Base-by-base conservation (phyloP, 2,888 invertebrate genomes). In the Flabesymbios commensalis region DNA sequence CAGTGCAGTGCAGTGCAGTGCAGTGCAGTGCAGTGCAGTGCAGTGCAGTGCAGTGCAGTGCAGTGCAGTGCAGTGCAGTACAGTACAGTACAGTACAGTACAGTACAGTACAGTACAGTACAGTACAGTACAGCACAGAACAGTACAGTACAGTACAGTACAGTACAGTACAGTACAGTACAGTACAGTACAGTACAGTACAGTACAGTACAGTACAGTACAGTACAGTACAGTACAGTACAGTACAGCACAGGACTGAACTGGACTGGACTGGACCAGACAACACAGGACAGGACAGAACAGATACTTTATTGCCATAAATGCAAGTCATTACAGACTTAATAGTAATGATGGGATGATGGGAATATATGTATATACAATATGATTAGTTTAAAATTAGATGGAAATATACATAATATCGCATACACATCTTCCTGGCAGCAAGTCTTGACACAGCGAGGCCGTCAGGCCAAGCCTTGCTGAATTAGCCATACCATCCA, bases 121-220 rank as follows among this genome's bases (percentile, higher is more conserved):
- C 33, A 10, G 39, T 41, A 51, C 28, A 24, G 19, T 49, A 51
- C 51, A 57, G 24, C 33, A 57, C 39, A 49, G 29, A 36, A 57
- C 24, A 49, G 31, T 39, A 51, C 57, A 49, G 33, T 33, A 36
- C 49, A 57, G 5, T n/a, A 57, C 57, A 47, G 33, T 57, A 49
- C 24, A 39, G 19, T 36, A 57, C 49, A 26, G 39, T 36, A 36
- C 39, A 36, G n/a, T 14, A 36, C 39, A n/a, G 39, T 36, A 36
- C 39, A 36, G n/a, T 39, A 39, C 36, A 32, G 28, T 57, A 57
- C 39, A 51, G 19, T 49, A 51, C 57, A 39, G 19, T 49, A 57
- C 49, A 51, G 36, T 39, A 57, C 49, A 32, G 32, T 49, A 48
- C 28, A 57, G 22, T 33, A 57, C 49, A 57, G 49, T 39, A 57